Evolutionary conservation across 2,113 vertebrate species (phyloP).

Genomic region (Pristiophorus japonicus): DNA sequence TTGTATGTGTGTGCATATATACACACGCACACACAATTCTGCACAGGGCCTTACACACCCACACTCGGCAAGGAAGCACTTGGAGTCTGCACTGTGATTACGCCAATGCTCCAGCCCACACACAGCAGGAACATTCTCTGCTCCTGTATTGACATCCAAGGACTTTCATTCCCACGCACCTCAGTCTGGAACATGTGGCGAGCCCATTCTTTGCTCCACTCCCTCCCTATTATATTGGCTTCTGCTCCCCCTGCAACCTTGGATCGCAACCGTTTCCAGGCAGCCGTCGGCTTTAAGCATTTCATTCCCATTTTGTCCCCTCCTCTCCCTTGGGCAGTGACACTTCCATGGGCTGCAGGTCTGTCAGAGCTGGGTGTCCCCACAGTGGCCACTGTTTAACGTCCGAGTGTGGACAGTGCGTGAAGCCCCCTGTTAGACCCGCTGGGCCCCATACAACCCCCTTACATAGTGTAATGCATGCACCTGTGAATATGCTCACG

Average conservation of each 20-base stretch:
- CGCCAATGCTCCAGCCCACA: conserved; percentile 5
- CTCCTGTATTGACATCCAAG: conserved; percentile 18
- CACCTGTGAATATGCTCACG: no score
- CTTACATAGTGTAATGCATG: no score
- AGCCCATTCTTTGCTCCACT: not conserved
- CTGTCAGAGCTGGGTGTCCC: not conserved
- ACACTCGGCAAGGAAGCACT: conserved; percentile 25
- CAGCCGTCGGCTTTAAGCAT: not conserved
- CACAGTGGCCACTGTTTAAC: not conserved
- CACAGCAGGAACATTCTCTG: not conserved
- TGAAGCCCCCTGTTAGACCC: not conserved
- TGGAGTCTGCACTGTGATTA: not conserved
- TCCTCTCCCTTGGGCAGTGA: no score
- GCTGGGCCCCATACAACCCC: not conserved
- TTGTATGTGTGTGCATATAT: not conserved
- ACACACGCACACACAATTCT: not conserved
- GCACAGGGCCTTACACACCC: not conserved
- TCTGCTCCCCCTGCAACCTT: not conserved
- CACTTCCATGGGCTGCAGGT: not conserved
- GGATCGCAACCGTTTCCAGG: not conserved
- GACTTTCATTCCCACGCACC: conserved; percentile 24
- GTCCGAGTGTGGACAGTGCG: not conserved
- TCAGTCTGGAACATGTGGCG: not conserved
- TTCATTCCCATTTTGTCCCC: not conserved
- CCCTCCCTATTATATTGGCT: not conserved